Percentiles rank a stretch among this genome's conserved stretches.
Conservation (phyloP, 2,797 vertebrate genomes). For the Miichthys miiuy region DNA sequence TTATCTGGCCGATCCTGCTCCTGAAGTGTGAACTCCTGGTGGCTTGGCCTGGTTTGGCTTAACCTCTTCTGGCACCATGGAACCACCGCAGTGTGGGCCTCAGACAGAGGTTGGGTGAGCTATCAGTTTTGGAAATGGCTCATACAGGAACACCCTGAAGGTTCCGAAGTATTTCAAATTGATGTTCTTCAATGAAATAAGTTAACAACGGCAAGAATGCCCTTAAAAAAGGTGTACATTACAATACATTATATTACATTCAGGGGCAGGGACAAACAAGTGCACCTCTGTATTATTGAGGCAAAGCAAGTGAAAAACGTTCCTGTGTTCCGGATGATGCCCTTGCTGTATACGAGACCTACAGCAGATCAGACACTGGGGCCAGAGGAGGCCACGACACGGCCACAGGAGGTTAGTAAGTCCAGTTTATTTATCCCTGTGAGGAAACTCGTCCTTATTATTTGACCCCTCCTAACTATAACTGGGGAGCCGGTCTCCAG, state of each 20-base stretch:
- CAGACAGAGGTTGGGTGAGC: too few relatives aligned
- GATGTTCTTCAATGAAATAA: not conserved
- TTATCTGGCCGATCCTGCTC: not conserved
- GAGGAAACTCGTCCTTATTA: slow-evolving; percentile 48
- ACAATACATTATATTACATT: not conserved
- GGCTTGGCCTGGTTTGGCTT: not conserved
- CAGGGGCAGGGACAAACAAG: not conserved
- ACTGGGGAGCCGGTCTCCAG: slow-evolving; percentile 17
- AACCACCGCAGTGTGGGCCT: too few relatives aligned
- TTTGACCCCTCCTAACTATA: slow-evolving; percentile 42
- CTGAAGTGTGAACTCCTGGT: not conserved
- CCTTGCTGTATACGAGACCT: slow-evolving; percentile 1
- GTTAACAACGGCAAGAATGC: not conserved
- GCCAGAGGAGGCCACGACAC: not conserved
- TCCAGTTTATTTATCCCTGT: slow-evolving; percentile 53
- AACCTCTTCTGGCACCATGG: too few relatives aligned
- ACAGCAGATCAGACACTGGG: not conserved
- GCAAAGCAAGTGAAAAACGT: not conserved
- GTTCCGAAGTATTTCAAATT: not conserved
- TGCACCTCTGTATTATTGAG: not conserved
- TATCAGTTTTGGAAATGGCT: not conserved
- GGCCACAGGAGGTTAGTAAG: not conserved
- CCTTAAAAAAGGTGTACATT: not conserved
- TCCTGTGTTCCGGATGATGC: not conserved
- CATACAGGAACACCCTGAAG: not conserved